These are phyloP conservation scores for Pharmacophagus antenor DNA, from an alignment of 2,888 invertebrate species.

Conservation along the genomic window DNA sequence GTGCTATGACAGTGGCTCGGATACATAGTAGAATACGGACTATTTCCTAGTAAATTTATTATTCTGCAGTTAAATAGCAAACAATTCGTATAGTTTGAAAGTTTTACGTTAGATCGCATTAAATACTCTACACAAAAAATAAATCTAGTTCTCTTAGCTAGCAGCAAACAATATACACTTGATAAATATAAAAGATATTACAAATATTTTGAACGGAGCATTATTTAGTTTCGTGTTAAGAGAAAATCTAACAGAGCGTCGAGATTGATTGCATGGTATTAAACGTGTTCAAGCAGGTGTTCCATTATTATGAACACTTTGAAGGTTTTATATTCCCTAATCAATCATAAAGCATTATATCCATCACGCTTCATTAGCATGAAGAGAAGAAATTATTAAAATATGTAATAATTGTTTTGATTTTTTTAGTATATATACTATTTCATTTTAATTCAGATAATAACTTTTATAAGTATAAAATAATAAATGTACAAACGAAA, in stretches of 20 bases:
- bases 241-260: too few species aligned
- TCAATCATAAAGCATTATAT: neutral
- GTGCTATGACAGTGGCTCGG: neutral
- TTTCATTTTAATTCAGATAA: too few species aligned
- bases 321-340: neutral
- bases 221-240: too few species aligned
- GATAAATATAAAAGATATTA: neutral
- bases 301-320: neutral
- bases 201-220: too few species aligned
- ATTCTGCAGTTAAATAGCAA: too few species aligned
- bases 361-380: neutral
- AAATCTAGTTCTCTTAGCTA: too few species aligned
- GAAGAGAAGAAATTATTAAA: neutral
- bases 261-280: neutral
- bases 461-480: too few species aligned
- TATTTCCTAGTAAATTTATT: too few species aligned
- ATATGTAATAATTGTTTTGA: too few species aligned
- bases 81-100: too few species aligned
- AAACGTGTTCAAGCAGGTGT: neutral
- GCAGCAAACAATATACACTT: neutral
- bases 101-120: neutral
- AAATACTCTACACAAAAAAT: too few species aligned
- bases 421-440: too few species aligned
- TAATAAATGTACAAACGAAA: neutral
- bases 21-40: neutral